Conservation (phyloP, 2,888 invertebrate genomes). For the Rhyacophila evoluta region DNA sequence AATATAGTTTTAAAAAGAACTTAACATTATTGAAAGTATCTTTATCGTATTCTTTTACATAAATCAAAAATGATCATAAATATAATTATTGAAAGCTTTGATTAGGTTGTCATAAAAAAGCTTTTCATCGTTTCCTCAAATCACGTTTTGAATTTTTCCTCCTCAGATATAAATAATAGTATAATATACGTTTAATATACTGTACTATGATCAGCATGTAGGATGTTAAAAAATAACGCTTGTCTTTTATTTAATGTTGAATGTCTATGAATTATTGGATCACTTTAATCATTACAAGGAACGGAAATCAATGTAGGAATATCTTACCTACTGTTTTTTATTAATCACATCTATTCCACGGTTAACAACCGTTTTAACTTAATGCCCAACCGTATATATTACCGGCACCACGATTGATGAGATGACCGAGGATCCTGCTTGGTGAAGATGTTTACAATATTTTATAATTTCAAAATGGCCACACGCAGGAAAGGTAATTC, state of each 20-base stretch:
- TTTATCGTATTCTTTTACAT: too few species aligned
- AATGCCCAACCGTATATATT: background rate
- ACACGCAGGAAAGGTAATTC: constrained; percentile 16
- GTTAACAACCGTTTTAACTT: background rate
- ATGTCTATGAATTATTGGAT: background rate
- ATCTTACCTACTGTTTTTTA: constrained; percentile 2
- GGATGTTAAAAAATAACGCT: background rate
- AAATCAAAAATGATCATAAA: too few species aligned
- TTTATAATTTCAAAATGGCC: constrained; percentile 30
- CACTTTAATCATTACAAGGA: background rate
- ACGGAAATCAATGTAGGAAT: background rate
- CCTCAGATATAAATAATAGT: too few species aligned
- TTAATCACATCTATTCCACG: background rate
- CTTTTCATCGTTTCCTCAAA: too few species aligned
- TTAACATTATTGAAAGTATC: too few species aligned
- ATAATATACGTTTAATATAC: too few species aligned
- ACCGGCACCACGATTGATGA: background rate
- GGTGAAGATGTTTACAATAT: background rate
- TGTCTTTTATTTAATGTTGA: background rate
- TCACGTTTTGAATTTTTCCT: too few species aligned
- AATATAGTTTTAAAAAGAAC: too few species aligned
- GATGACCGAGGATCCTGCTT: background rate
- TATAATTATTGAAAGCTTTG: too few species aligned
- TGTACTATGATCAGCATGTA: too few species aligned
- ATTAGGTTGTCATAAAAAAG: too few species aligned